A percentile compares a stretch with the other conserved stretches of the same genome.
Evolutionary conservation across 2,113 vertebrate species (phyloP).

Genomic region (Hydrolagus affinis): DNA sequence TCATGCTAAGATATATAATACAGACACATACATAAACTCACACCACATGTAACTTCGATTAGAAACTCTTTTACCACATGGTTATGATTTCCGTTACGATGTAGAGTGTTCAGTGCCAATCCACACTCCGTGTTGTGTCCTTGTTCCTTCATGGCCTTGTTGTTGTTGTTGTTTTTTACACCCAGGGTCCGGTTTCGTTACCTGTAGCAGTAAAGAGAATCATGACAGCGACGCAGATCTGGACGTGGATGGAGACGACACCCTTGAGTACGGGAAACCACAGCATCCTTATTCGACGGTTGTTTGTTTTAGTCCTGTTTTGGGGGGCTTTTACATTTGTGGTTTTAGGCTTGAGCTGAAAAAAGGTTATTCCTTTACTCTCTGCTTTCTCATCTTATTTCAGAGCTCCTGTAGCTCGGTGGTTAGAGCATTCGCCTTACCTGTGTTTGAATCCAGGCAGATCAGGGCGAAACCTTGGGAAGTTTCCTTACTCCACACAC

Average conservation of each 20-base stretch:
- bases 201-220: slow-evolving; percentile 90
- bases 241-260: slow-evolving; percentile 96
- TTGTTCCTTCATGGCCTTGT: neutral
- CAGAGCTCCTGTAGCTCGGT: too few relatives aligned
- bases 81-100: too few relatives aligned
- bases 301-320: neutral
- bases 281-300: slow-evolving; percentile 78
- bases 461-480: too few relatives aligned
- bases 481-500: too few relatives aligned
- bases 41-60: too few relatives aligned
- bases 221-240: slow-evolving; percentile 93
- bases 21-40: too few relatives aligned
- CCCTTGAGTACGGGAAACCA: slow-evolving; percentile 93
- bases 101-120: neutral
- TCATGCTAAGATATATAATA: too few relatives aligned
- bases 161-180: neutral
- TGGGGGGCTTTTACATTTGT: neutral
- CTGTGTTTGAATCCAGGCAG: too few relatives aligned
- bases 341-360: neutral
- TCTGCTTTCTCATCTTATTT: neutral
- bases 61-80: too few relatives aligned
- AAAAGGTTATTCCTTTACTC: neutral
- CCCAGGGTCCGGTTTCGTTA: slow-evolving; percentile 88
- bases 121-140: too few relatives aligned
- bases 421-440: too few relatives aligned